Evolutionary conservation across 2,797 vertebrate genomes (phyloP).

Genomic region (Xyrichtys novacula): DNA sequence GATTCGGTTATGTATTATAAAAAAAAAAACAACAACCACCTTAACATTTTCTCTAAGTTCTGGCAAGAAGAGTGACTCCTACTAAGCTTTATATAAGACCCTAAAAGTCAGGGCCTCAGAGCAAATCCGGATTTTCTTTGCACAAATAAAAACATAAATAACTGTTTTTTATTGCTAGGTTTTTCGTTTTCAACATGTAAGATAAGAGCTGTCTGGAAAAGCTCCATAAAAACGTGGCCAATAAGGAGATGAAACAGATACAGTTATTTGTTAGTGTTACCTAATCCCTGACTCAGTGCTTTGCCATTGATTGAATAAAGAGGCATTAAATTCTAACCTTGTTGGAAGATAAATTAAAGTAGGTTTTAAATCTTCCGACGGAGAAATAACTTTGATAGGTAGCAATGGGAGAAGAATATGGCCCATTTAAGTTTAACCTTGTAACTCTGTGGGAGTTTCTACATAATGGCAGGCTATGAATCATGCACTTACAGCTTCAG

Average conservation of each 20-base stretch:
- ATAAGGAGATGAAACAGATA: constrained; percentile 8
- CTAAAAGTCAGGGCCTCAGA: too few relatives aligned
- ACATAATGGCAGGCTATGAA: constrained; percentile 31
- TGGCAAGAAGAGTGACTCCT: background rate
- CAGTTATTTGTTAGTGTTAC: constrained; percentile 15
- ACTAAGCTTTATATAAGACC: too few relatives aligned
- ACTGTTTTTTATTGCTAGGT: background rate
- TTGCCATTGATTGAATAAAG: constrained; percentile 18
- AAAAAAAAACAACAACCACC: background rate
- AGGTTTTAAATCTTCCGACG: constrained; percentile 20
- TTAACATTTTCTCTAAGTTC: background rate
- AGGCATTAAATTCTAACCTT: constrained; percentile 13
- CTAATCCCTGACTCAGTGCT: background rate
- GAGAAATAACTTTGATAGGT: constrained; percentile 17
- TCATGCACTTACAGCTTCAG: constrained; percentile 42
- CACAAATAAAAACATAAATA: too few relatives aligned
- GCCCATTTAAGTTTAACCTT: constrained; percentile 33
- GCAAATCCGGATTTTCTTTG: too few relatives aligned
- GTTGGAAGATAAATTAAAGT: constrained; percentile 13
- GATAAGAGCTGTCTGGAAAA: constrained; percentile 5
- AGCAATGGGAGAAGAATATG: constrained; percentile 8
- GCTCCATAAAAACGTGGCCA: constrained; percentile 7
- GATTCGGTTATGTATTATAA: too few relatives aligned
- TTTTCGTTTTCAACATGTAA: too few relatives aligned
- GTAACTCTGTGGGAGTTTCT: constrained; percentile 24